Evolutionary conservation across 2,888 invertebrate species (phyloP).

Genomic region (Drosophila mercatorum): DNA sequence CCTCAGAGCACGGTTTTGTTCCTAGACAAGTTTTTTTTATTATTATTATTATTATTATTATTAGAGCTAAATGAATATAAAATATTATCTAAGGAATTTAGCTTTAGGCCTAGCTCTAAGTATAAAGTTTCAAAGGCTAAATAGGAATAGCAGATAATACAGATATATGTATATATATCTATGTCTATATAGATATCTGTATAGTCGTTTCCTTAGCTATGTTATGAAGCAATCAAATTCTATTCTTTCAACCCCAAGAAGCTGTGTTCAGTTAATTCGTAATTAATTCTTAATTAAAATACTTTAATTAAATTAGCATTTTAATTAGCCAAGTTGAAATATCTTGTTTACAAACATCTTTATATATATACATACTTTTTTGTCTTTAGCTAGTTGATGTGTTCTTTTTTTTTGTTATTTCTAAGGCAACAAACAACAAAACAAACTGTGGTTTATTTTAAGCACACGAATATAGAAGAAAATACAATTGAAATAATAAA

Average conservation of each 20-base stretch:
- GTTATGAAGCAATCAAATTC: conserved; percentile 69
- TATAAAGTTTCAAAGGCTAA: background rate
- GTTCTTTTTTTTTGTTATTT: conserved; percentile 32
- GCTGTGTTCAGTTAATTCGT: conserved; percentile 84
- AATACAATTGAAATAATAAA: conserved; percentile 26
- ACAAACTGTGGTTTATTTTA: conserved; percentile 78
- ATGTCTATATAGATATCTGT: background rate
- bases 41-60: conserved; percentile 7
- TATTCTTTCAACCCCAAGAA: conserved; percentile 83
- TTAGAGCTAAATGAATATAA: background rate
- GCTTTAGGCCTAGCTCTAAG: background rate
- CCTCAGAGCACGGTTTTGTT: conserved; percentile 84
- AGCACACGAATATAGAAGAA: conserved; percentile 48
- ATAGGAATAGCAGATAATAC: background rate
- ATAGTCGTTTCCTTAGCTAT: conserved; percentile 3
- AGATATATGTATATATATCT: background rate
- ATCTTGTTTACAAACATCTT: conserved; percentile 4
- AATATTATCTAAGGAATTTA: background rate
- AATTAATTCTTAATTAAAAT: conserved; percentile 38
- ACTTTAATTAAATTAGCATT: conserved; percentile 24
- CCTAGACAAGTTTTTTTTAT: conserved; percentile 67
- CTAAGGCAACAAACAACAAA: conserved; percentile 55
- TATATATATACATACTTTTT: conserved; percentile 10
- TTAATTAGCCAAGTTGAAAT: conserved; percentile 28
- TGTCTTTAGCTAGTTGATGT: conserved; percentile 41